phyloP scores from a whole-genome alignment of 2,888 invertebrate species.

The Plagodis pulveraria region DNA sequence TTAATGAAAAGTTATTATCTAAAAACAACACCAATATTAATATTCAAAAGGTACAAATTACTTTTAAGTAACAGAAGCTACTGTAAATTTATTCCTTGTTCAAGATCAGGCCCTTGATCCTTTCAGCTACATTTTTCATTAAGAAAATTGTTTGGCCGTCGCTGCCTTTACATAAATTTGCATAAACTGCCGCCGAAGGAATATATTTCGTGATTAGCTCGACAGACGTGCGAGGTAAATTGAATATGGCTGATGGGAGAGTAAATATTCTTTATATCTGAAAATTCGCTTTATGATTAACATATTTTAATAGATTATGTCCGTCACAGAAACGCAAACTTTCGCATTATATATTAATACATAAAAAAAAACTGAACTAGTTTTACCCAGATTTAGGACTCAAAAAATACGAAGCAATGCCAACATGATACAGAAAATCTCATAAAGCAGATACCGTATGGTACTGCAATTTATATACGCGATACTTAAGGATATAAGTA shows the following conservation, averaged over 20 bases:
- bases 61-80: slow-evolving; percentile 21
- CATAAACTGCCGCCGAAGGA: slow-evolving; percentile 24
- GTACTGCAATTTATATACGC: no score
- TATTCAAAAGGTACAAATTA: slow-evolving; percentile 28
- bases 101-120: slow-evolving; percentile 25
- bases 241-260: slow-evolving; percentile 13
- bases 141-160: slow-evolving; percentile 34
- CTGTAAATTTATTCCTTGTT: slow-evolving; percentile 24
- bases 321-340: no score
- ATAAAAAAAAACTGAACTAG: no score
- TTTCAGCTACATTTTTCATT: slow-evolving; percentile 34
- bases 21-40: slow-evolving; percentile 15
- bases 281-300: no score
- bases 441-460: no score
- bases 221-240: slow-evolving; percentile 13
- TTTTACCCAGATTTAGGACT: no score
- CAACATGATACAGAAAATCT: no score
- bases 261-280: not conserved
- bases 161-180: slow-evolving; percentile 37
- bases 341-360: no score
- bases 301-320: no score
- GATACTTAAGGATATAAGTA: no score
- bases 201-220: slow-evolving; percentile 29
- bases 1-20: slow-evolving; percentile 7
- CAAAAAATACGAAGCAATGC: no score